These are phyloP conservation scores for Camponotus floridanus DNA, from an alignment of 1,140 invertebrate species.

Conservation along the genomic window DNA sequence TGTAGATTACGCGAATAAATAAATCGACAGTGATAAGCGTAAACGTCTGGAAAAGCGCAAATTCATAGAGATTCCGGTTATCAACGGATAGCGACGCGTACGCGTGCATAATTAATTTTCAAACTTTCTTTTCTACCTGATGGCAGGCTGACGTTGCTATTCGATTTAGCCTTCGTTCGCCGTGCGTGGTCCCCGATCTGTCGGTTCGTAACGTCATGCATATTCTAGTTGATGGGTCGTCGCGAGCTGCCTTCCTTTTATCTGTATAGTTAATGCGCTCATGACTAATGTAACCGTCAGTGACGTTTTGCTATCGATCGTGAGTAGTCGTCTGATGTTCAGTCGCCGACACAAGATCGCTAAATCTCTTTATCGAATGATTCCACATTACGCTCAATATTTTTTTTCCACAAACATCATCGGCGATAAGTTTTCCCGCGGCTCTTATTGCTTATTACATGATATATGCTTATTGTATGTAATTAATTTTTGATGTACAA, in stretches of 20 bases:
- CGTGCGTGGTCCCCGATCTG: conserved; percentile 57
- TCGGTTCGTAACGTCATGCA: conserved; percentile 73
- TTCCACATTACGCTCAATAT: neutral
- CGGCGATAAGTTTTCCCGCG: neutral
- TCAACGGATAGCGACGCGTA: conserved; percentile 6
- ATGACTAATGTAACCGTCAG: conserved; percentile 73
- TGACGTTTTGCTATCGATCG: conserved; percentile 71
- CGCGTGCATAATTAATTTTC: conserved; percentile 68
- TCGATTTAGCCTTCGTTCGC: conserved; percentile 66
- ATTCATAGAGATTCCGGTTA: conserved; percentile 6
- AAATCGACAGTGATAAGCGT: conserved; percentile 18
- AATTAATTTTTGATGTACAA: neutral
- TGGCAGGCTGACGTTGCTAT: conserved; percentile 70
- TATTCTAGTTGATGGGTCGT: conserved; percentile 76
- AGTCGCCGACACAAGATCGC: conserved; percentile 25
- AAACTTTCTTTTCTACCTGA: conserved; percentile 52
- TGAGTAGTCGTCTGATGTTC: conserved; percentile 23
- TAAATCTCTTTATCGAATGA: conserved; percentile 37
- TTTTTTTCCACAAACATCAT: neutral
- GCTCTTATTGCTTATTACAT: neutral
- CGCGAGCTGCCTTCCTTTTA: conserved; percentile 71
- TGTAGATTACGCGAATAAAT: conserved; percentile 8
- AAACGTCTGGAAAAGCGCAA: neutral
- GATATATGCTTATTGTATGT: neutral
- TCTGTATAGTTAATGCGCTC: conserved; percentile 78